phyloP scores from a whole-genome alignment of 2,113 vertebrate species.

The Amazona guildingii region DNA sequence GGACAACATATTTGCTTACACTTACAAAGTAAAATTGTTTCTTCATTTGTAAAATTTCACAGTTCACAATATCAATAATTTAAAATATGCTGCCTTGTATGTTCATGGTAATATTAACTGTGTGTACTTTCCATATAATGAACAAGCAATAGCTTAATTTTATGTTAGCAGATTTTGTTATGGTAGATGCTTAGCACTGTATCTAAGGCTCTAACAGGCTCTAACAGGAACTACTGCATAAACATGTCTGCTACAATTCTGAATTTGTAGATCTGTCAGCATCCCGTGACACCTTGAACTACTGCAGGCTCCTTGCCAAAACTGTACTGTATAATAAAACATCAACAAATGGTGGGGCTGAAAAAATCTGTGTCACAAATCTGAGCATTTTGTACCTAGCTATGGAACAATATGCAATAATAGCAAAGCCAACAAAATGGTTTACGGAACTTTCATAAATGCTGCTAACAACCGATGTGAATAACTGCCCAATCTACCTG shows the following conservation, averaged over 20 bases:
- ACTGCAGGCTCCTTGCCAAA: not conserved
- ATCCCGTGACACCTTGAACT: not conserved
- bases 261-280: not conserved
- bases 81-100: not conserved
- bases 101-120: not conserved
- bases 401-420: not conserved
- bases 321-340: not conserved
- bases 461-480: accelerated
- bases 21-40: not conserved
- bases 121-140: not conserved
- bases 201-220: not conserved
- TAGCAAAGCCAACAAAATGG: not conserved
- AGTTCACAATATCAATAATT: not conserved
- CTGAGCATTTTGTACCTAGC: not conserved
- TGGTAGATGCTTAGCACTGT: not conserved
- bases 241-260: not conserved
- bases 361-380: not conserved
- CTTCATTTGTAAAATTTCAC: not conserved
- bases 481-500: not conserved
- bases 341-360: not conserved
- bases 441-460: not conserved
- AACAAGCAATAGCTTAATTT: not conserved
- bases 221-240: not conserved
- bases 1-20: not conserved
- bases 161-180: not conserved